Evolutionary conservation across 2,888 invertebrate species (phyloP), one percentile per base, ranked within the genome.

Genomic region (Flexamia atlantica): DNA sequence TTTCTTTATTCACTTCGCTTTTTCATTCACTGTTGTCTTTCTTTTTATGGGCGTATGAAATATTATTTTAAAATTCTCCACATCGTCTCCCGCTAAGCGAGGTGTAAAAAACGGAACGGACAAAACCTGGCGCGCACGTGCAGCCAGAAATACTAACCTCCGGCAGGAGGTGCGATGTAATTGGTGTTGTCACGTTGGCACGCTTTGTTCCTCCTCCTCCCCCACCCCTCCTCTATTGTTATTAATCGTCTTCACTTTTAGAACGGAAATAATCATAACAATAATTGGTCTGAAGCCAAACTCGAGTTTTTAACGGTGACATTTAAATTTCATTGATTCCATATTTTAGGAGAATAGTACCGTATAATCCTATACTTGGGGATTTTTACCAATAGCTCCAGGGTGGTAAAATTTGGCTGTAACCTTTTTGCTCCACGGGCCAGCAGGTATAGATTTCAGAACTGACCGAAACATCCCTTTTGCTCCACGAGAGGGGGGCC

Each of bases 21-120:
- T 76, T 46, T 46, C 74, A 23, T 20, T 28, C 40, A 40, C 4
- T 70, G 70, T 70, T 70, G 70, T 36, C 70, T 70, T 40, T 36
- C 70, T 70, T 70, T 68, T 70, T 70, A 70, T 40, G 70, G 70
- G 28, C 46, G 74, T 46, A 76, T 76, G 74, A 76, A 76, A 46
- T 76, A 76, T 76, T 76, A 76, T 76, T 76, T 76, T 46, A 46
- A 42, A 42, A 76, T 76, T 46, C 74, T 76, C 46, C 25, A 28
- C 14, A 1, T 46, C 74, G 40, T 42, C 74, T 76, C 74, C 74
- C 74, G 50, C 74, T 76, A 76, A 46, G 74, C 40, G 32, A 76
- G 36, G 28, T 76, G 74, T 46, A 46, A 76, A 76, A 76, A 76
- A 76, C 17, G 28, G 28, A 46, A 23, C 28, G 74, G 9, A 76